These are phyloP conservation scores for Chauna torquata DNA, from an alignment of 2,113 vertebrate genomes.

Conservation along the genomic window DNA sequence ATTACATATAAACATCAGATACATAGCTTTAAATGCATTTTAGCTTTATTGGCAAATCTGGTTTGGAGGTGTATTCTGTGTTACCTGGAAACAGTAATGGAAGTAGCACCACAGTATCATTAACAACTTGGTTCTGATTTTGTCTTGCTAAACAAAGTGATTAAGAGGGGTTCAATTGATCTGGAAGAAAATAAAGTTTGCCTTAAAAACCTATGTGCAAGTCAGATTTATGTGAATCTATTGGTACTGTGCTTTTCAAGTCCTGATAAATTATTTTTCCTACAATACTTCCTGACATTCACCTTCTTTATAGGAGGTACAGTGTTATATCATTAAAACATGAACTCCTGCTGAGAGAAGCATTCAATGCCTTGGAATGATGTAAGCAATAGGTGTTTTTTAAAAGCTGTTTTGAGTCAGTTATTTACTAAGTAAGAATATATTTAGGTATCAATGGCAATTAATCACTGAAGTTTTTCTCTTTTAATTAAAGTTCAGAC, in stretches of 20 bases:
- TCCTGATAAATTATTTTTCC: slow-evolving; percentile 7
- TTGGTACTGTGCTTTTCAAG: not conserved
- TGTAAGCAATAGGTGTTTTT: not conserved
- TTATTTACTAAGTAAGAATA: slow-evolving; percentile 24
- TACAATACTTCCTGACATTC: slow-evolving; percentile 7
- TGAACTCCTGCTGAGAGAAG: not conserved
- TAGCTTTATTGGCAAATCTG: not conserved
- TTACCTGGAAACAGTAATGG: not conserved
- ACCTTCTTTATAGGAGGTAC: not conserved
- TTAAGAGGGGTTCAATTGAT: not conserved
- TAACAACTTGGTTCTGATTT: not conserved
- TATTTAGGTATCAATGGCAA: slow-evolving; percentile 36
- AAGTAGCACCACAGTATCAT: not conserved
- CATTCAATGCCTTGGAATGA: not conserved
- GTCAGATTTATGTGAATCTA: not conserved
- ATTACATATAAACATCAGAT: not conserved
- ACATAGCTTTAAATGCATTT: not conserved
- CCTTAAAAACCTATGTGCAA: not conserved
- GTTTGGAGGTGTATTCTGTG: not conserved
- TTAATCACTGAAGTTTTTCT: not conserved
- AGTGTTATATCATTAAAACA: slow-evolving; percentile 23
- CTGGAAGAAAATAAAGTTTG: not conserved
- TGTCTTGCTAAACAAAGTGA: not conserved
- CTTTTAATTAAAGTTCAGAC: slow-evolving; percentile 47
- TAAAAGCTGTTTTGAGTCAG: not conserved